phyloP scores from a whole-genome alignment of 2,888 invertebrate genomes.

The Mamestra brassicae region DNA sequence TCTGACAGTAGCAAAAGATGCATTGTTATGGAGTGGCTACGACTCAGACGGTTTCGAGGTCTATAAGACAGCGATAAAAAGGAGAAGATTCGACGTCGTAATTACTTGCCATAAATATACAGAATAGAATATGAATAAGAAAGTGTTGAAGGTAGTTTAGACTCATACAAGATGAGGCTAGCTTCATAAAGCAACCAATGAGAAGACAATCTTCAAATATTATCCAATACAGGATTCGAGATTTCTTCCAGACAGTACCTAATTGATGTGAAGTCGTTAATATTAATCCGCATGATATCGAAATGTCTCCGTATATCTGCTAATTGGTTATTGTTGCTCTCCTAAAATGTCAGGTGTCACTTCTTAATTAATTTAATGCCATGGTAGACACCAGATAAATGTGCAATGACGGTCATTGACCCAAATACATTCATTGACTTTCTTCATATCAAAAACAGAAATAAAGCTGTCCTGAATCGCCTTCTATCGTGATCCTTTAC shows the following conservation, averaged over 20 bases:
- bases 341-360: background rate
- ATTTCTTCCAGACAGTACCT: slow-evolving; percentile 2
- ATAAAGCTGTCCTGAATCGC: too few species aligned
- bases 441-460: too few species aligned
- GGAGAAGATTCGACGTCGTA: background rate
- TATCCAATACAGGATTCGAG: slow-evolving; percentile 3
- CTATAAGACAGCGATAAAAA: slow-evolving; percentile 28
- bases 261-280: slow-evolving; percentile 4
- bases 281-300: slow-evolving; percentile 9
- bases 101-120: slow-evolving; percentile 12
- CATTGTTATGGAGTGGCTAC: slow-evolving; percentile 53
- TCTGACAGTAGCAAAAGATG: slow-evolving; percentile 53
- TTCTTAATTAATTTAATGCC: background rate
- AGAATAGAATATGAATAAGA: slow-evolving; percentile 11
- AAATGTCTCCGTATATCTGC: background rate
- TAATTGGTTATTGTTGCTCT: background rate
- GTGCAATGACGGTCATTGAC: too few species aligned
- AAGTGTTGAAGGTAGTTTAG: background rate
- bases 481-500: too few species aligned
- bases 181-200: background rate
- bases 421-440: too few species aligned
- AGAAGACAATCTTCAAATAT: slow-evolving; percentile 1
- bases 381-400: too few species aligned
- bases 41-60: slow-evolving; percentile 33
- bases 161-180: background rate